Base-by-base conservation (phyloP, 2,888 invertebrate species). In the Stratiomys singularior region DNA sequence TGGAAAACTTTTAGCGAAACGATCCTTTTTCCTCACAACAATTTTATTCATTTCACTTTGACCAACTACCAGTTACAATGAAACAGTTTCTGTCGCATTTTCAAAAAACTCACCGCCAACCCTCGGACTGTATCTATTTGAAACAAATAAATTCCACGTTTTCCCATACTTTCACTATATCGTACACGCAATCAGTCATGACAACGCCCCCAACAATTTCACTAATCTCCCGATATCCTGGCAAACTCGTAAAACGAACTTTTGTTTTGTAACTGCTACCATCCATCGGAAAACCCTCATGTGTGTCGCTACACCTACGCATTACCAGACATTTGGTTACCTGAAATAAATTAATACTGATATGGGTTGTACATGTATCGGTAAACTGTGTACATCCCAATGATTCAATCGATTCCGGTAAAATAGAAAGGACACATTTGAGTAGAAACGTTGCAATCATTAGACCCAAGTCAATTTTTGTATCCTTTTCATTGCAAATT, bases 161-260 rank as follows among this genome's bases (percentile, higher is more conserved):
- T 18, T 52, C 52, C 52, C 3, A n/a, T 52, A 13, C 52, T 4
- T 9, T 52, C 52, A 18, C 15, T 52, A 9, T 52, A 18, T 18
- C 52, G 52, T 18, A 13, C 52, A 52, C 52, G 52, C 4, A 52
- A 52, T 52, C 52, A 52, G 52, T 52, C 52, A 52, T 52, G 52
- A 52, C 52, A 52, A 52, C 52, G 52, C 52, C 52, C 52, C 52
- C 52, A 18, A 18, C 52, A 52, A 52, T 52, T 37, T 52, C 52
- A 52, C 15, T 52, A 52, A 52, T 52, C 52, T 52, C 18, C 44
- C 4, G 4, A 52, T 15, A 18, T 52, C 52, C 52, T 52, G 15
- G 15, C 52, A 5, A 18, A 52, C 52, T 52, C 52, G 18, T 52
- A 13, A 52, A 52, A 37, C 37, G 37, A 52, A 52, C 52, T 52